Percentiles rank a stretch among this genome's conserved stretches.
Evolutionary conservation across 2,888 invertebrate genomes (phyloP).

Genomic region (Agriopis leucophaearia): DNA sequence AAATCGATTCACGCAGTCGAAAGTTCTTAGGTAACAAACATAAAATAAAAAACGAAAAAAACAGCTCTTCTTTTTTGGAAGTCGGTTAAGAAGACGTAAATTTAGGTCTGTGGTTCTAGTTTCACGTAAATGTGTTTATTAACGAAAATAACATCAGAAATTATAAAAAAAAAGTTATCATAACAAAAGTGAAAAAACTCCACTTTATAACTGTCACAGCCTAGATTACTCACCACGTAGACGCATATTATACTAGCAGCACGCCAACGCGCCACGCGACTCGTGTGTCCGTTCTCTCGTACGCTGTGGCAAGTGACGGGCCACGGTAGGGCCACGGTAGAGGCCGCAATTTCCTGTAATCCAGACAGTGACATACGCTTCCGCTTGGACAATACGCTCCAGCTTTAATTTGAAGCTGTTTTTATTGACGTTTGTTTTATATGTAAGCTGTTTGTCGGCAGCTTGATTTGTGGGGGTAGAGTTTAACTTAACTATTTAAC

Average conservation of each 20-base stretch:
- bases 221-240: background rate
- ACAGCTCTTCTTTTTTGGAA: too few species aligned
- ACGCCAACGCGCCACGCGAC: conserved; percentile 7
- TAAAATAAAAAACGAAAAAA: too few species aligned
- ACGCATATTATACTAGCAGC: conserved; percentile 20
- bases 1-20: too few species aligned
- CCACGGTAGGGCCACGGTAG: conserved; percentile 11
- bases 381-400: conserved; percentile 60
- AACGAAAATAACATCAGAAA: too few species aligned
- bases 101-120: too few species aligned
- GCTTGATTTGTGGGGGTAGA: background rate
- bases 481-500: too few species aligned
- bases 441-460: conserved; percentile 15
- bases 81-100: too few species aligned
- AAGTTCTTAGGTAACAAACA: too few species aligned
- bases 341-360: conserved; percentile 70
- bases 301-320: conserved; percentile 31
- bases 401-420: conserved; percentile 62
- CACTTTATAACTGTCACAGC: conserved; percentile 12
- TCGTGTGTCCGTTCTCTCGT: conserved; percentile 17
- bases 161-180: too few species aligned
- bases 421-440: conserved; percentile 47
- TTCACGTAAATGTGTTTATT: too few species aligned
- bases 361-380: conserved; percentile 51
- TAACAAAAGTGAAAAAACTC: too few species aligned